phyloP scores from a whole-genome alignment of 2,888 invertebrate species.

The Polydrusus tereticollis region DNA sequence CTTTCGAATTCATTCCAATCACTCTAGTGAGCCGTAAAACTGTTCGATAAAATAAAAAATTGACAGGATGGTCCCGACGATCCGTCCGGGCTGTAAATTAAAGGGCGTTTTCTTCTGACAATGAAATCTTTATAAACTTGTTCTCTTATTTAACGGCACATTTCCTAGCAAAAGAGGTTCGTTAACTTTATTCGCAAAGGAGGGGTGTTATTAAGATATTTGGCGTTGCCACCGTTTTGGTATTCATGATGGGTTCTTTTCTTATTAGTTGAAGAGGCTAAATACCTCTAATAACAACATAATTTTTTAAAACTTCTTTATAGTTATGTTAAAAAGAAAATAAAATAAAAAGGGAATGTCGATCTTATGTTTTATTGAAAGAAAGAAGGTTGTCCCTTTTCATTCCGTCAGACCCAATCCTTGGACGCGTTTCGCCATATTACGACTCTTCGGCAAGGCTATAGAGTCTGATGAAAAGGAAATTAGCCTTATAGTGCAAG shows the following conservation, averaged over 20 bases:
- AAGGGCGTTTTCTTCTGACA: conserved; percentile 14
- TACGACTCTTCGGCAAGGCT: no score
- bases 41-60: conserved; percentile 15
- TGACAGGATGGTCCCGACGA: conserved; percentile 8
- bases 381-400: no score
- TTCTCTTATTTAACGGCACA: conserved; percentile 23
- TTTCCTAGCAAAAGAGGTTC: conserved; percentile 10
- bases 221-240: background rate
- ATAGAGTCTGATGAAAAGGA: no score
- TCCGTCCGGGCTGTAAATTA: conserved; percentile 25
- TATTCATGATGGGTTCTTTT: background rate
- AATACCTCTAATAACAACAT: no score
- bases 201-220: background rate
- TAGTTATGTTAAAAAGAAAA: no score
- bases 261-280: background rate
- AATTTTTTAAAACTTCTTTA: no score
- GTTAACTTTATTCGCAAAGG: conserved; percentile 8
- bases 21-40: conserved; percentile 6
- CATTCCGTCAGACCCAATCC: no score
- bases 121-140: conserved; percentile 29
- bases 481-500: no score
- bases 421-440: no score
- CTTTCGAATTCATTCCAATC: conserved; percentile 14
- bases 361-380: no score
- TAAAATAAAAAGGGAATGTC: no score